Evolutionary conservation across 2,888 invertebrate genomes (phyloP).

Genomic region (Scaptomyza parva): DNA sequence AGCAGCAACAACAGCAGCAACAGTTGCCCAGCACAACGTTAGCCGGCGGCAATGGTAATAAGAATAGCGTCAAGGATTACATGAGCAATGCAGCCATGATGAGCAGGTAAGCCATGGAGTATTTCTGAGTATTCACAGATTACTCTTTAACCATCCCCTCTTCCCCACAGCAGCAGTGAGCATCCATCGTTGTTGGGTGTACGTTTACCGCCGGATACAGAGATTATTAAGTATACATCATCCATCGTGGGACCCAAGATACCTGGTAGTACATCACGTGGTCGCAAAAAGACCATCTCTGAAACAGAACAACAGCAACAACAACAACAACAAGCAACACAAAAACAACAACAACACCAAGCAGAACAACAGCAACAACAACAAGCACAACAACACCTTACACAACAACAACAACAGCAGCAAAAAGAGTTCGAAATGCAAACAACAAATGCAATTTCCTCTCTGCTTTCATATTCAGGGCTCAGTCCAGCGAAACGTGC

Average conservation of each 20-base stretch:
- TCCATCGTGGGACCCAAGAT: slow-evolving; percentile 94
- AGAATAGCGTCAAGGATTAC: slow-evolving; percentile 81
- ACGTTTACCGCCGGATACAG: slow-evolving; percentile 93
- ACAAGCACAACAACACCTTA: slow-evolving; percentile 66
- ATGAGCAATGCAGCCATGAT: slow-evolving; percentile 80
- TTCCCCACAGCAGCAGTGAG: slow-evolving; percentile 86
- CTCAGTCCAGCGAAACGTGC: slow-evolving; percentile 85
- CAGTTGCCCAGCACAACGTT: slow-evolving; percentile 50
- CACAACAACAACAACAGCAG: slow-evolving; percentile 67
- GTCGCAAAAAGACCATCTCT: slow-evolving; percentile 95
- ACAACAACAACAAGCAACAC: slow-evolving; percentile 77
- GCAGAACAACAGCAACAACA: slow-evolving; percentile 80
- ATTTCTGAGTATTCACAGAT: neutral
- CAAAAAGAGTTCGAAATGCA: slow-evolving; percentile 78
- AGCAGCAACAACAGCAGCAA: slow-evolving; percentile 47
- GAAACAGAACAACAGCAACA: slow-evolving; percentile 88
- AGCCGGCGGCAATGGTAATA: slow-evolving; percentile 54
- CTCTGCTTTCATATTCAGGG: slow-evolving; percentile 86
- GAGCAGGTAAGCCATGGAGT: slow-evolving; percentile 53
- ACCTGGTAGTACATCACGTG: slow-evolving; percentile 93
- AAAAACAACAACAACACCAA: slow-evolving; percentile 83
- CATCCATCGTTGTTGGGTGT: slow-evolving; percentile 93
- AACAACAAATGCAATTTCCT: slow-evolving; percentile 82
- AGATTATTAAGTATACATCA: slow-evolving; percentile 95
- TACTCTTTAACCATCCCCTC: neutral